A percentile compares a stretch with the other conserved stretches of the same genome.
These are phyloP conservation scores for Alaudala cheleensis DNA, from an alignment of 2,113 vertebrate genomes.

Conservation along the genomic window DNA sequence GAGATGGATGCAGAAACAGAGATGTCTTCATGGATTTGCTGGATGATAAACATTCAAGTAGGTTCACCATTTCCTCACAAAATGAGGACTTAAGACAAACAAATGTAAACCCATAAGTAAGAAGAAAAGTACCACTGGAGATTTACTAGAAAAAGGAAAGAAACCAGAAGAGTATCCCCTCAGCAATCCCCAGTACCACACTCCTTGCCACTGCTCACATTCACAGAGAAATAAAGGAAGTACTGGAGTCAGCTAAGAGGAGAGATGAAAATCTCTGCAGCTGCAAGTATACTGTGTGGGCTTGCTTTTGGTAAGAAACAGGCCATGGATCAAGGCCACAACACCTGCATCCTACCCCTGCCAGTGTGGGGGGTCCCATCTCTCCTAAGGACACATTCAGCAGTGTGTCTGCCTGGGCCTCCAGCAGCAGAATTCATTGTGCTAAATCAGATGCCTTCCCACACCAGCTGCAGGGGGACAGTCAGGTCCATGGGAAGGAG, in stretches of 20 bases:
- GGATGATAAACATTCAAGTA: not conserved
- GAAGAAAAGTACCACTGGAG: not conserved
- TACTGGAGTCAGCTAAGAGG: not conserved
- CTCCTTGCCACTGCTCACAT: not conserved
- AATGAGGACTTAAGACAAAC: not conserved
- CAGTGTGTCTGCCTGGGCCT: not conserved
- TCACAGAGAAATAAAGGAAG: not conserved
- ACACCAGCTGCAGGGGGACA: not conserved
- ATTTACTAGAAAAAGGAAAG: not conserved
- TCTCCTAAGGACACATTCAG: not conserved
- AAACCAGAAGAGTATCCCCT: not conserved
- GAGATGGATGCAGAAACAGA: not conserved
- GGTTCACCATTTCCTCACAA: not conserved
- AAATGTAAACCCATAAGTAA: not conserved
- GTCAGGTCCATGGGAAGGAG: not conserved
- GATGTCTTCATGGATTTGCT: not conserved
- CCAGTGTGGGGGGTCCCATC: accelerated
- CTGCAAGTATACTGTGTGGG: not conserved
- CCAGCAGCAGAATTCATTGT: accelerated
- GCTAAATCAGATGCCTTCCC: not conserved
- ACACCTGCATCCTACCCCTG: not conserved
- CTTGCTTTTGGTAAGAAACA: not conserved
- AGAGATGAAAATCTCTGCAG: not conserved
- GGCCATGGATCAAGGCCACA: not conserved
- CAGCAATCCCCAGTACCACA: not conserved